Conservation (phyloP, 2,113 vertebrate species). For the Lates calcarifer region DNA sequence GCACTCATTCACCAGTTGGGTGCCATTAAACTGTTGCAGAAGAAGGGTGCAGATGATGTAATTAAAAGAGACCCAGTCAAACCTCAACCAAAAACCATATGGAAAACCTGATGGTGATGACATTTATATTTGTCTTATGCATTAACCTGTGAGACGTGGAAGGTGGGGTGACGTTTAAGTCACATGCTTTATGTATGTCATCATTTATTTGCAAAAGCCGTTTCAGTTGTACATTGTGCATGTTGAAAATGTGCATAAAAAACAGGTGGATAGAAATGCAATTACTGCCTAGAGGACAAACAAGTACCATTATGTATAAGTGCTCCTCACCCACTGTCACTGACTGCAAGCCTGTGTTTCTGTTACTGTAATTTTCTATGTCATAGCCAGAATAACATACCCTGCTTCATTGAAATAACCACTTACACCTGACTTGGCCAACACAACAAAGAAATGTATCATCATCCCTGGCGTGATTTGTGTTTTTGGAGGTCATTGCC, state of each 20-base stretch:
- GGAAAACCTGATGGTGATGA: not conserved
- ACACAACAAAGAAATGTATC: not conserved
- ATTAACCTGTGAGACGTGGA: not conserved
- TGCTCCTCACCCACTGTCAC: not conserved
- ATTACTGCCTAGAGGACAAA: not conserved
- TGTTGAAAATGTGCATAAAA: not conserved
- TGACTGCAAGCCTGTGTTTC: constrained; percentile 10
- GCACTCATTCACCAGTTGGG: not conserved
- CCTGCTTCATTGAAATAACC: not conserved
- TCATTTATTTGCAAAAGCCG: not conserved
- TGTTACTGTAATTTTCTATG: not conserved
- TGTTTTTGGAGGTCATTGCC: constrained; percentile 11
- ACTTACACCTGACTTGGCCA: not conserved
- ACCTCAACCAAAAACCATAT: not conserved
- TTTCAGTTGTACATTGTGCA: not conserved
- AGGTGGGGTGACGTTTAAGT: not conserved
- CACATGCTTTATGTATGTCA: not conserved
- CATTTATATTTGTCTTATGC: not conserved
- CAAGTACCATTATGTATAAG: too few species aligned
- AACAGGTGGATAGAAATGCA: not conserved
- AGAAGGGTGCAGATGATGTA: not conserved
- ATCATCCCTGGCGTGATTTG: constrained; percentile 1
- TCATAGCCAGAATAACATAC: constrained; percentile 23
- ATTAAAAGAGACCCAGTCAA: too few species aligned
- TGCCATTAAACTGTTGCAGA: not conserved